Evolutionary conservation across 2,888 invertebrate species (phyloP).

Genomic region (Synanthedon myopaeformis): DNA sequence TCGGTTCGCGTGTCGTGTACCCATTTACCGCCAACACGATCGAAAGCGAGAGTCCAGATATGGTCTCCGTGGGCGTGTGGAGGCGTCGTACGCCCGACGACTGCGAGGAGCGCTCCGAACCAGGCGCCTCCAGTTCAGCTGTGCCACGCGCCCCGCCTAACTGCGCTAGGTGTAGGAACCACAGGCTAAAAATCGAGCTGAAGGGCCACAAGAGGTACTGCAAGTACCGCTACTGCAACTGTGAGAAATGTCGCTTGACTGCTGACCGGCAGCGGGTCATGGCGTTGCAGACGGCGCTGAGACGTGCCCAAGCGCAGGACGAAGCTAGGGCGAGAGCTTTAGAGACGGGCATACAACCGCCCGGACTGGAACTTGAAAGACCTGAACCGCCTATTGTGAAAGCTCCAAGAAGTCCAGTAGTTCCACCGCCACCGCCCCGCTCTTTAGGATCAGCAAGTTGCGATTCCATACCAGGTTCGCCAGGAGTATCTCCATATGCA

Average conservation of each 20-base stretch:
- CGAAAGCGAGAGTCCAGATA: constrained; percentile 30
- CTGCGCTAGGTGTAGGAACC: constrained; percentile 93
- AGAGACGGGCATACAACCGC: constrained; percentile 49
- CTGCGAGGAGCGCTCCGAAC: constrained; percentile 60
- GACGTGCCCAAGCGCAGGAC: constrained; percentile 88
- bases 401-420: constrained; percentile 46
- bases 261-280: constrained; percentile 90
- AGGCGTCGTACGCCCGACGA: constrained; percentile 60
- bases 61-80: constrained; percentile 64
- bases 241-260: constrained; percentile 88
- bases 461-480: constrained; percentile 56
- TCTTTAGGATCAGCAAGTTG: constrained; percentile 51
- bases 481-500: constrained; percentile 28
- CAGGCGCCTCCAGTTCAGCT: constrained; percentile 66
- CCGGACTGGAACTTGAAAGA: constrained; percentile 53
- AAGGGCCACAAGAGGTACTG: constrained; percentile 95
- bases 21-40: constrained; percentile 47
- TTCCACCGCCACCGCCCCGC: constrained; percentile 39
- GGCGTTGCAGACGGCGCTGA: constrained; percentile 87
- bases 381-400: constrained; percentile 59
- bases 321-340: constrained; percentile 72
- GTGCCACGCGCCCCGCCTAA: constrained; percentile 87
- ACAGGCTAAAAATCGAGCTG: constrained; percentile 86
- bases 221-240: constrained; percentile 84
- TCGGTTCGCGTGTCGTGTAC: constrained; percentile 11